Conservation (phyloP, 2,113 vertebrate genomes). For the Arizona elegans region DNA sequence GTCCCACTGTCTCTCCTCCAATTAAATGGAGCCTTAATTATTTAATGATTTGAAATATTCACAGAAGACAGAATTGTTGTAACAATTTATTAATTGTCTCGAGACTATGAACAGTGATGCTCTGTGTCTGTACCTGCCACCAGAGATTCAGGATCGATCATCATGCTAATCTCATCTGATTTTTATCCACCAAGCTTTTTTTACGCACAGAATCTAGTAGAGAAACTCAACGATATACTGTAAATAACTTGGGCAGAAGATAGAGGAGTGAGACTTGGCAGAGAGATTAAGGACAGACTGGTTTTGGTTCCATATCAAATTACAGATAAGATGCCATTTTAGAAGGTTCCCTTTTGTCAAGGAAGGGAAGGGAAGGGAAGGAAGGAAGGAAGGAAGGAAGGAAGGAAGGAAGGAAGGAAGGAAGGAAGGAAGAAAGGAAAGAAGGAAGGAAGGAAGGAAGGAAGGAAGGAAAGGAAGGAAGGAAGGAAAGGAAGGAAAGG, state of each 20-base stretch:
- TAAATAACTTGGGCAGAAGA: not conserved
- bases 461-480: no score
- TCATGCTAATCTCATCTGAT: constrained; percentile 33
- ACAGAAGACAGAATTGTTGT: constrained; percentile 63
- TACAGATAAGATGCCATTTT: not conserved
- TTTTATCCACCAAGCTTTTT: constrained; percentile 39
- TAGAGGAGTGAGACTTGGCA: not conserved
- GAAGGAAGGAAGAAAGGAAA: no score
- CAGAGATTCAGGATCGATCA: constrained; percentile 54
- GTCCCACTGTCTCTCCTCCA: constrained; percentile 13
- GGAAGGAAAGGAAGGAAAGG: not conserved
- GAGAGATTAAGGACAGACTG: not conserved
- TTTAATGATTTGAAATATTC: constrained; percentile 58
- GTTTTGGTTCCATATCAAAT: not conserved
- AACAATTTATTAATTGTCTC: constrained; percentile 64
- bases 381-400: no score
- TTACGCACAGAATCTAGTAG: constrained; percentile 22
- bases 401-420: no score
- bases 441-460: no score
- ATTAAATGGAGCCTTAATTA: constrained; percentile 48
- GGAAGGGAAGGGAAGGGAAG: not conserved
- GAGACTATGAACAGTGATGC: constrained; percentile 58
- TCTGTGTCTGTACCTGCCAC: constrained; percentile 54
- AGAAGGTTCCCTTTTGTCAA: not conserved
- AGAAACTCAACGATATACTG: not conserved